Evolutionary conservation across 2,888 invertebrate species (phyloP), one percentile per base, ranked within the genome.

Genomic region (Xestia sexstrigata): DNA sequence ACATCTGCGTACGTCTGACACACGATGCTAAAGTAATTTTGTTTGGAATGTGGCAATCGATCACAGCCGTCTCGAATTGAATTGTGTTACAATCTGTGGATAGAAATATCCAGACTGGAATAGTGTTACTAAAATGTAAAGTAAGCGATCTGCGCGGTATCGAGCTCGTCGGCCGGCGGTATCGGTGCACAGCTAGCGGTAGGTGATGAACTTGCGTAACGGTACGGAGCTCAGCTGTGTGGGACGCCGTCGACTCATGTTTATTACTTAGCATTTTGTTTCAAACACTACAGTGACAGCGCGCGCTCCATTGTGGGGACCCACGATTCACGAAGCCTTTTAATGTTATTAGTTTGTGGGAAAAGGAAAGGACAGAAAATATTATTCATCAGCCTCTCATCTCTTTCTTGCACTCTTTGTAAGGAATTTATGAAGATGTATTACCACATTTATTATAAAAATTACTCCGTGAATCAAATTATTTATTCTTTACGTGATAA

Each of bases 201-300:
- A 20, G 35, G 52, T 74, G n/a, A 49, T 39, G 30, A n/a, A 49
- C 26, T 30, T 49, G 20, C 35, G 47, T 58, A 65, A 35, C n/a
- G n/a, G n/a, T 39, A 39, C 45, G 7, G 20, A 69, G 49, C 42
- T 63, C 17, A 49, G 39, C 68, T 30, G 47, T 15, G n/a, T 17
- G 47, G 52, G 45, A 49, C n/a, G 39, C 13, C 30, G 55, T 23
- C 23, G 55, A 26, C 23, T n/a, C 55, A 49, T 20, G 47, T 58
- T 78, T 73, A 49, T 58, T 68, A 67, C 76, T 55, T 20, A 15
- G 20, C 11, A 42, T 62, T 77, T 68, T 47, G 45, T 62, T 67
- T 47, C 2, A 26, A 52, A 60, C 23, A 20, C 13, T 35, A 35
- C 23, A 26, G 26, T 35, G 39, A 60, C 15, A 45, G 30, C 23